phyloP scores from a whole-genome alignment of 2,113 vertebrate genomes.

The Sebastes fasciatus region DNA sequence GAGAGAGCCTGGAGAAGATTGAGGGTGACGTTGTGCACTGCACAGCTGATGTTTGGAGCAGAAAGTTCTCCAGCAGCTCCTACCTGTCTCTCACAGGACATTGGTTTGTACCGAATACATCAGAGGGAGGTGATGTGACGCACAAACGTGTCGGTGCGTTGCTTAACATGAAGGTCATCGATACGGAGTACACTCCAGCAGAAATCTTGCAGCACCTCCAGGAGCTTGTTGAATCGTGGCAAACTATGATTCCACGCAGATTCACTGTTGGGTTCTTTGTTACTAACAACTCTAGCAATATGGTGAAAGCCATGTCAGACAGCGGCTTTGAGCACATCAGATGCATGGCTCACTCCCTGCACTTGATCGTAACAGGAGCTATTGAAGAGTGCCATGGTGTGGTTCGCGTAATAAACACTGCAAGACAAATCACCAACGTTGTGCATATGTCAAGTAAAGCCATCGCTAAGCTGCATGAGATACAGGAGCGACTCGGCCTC shows the following conservation, averaged over 20 bases:
- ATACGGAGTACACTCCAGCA: not conserved
- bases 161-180: slow-evolving; percentile 4
- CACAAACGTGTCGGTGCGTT: not conserved
- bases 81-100: slow-evolving; percentile 10
- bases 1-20: not conserved
- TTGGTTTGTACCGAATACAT: not conserved
- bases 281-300: not conserved
- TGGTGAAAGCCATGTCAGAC: slow-evolving; percentile 1
- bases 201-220: not conserved
- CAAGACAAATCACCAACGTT: not conserved
- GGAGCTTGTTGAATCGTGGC: not conserved
- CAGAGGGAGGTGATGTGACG: not conserved
- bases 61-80: not conserved
- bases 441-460: not conserved
- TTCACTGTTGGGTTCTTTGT: not conserved
- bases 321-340: not conserved
- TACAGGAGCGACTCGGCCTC: slow-evolving; percentile 3
- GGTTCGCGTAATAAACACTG: not conserved
- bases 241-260: not conserved
- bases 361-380: not conserved
- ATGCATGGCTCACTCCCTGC: slow-evolving; percentile 18
- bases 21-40: not conserved
- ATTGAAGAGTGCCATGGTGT: slow-evolving; percentile 11
- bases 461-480: not conserved
- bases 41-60: slow-evolving; percentile 8